Base-by-base conservation (phyloP, 2,888 invertebrate species). In the Helleia helle region DNA sequence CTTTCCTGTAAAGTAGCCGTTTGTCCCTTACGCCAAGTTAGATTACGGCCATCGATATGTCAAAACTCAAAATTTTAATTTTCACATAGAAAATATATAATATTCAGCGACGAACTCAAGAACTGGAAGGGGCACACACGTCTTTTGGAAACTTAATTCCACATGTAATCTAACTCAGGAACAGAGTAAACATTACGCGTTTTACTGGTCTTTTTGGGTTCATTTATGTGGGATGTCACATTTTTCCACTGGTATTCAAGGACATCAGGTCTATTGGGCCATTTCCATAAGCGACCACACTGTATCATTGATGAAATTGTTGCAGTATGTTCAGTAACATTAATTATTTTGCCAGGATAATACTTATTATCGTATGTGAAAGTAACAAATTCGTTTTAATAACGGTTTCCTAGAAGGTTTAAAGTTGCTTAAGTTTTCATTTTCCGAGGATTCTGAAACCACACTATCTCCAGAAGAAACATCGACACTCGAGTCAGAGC, bases 61-160 rank as follows among this genome's bases (percentile, higher is more conserved):
- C 38, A 38, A 31, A 38, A 31, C 31, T 40, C 30, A 37, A 37
- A 14, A 41, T 30, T 42, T 37, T 30, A 37, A 42, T 42, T 42
- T 18, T 36, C 14, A 41, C 9, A 40, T 37, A 37, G 11, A 43
- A 34, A 17, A n/a, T n/a, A n/a, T n/a, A n/a, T n/a, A n/a, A 42
- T n/a, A n/a, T n/a, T n/a, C n/a, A n/a, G n/a, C n/a, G n/a, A n/a
- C n/a, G n/a, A n/a, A n/a, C n/a, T n/a, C n/a, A n/a, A n/a, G n/a
- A n/a, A n/a, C n/a, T n/a, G n/a, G n/a, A n/a, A n/a, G n/a, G n/a
- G n/a, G n/a, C n/a, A n/a, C n/a, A n/a, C n/a, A n/a, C n/a, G n/a
- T n/a, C n/a, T n/a, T n/a, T n/a, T n/a, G n/a, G n/a, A 41, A 29
- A 28, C 42, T 42, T 42, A 42, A 30, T 42, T 14, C 38, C 27